These are phyloP conservation scores for Masticophis lateralis DNA, from an alignment of 2,797 vertebrate genomes.

Conservation along the genomic window DNA sequence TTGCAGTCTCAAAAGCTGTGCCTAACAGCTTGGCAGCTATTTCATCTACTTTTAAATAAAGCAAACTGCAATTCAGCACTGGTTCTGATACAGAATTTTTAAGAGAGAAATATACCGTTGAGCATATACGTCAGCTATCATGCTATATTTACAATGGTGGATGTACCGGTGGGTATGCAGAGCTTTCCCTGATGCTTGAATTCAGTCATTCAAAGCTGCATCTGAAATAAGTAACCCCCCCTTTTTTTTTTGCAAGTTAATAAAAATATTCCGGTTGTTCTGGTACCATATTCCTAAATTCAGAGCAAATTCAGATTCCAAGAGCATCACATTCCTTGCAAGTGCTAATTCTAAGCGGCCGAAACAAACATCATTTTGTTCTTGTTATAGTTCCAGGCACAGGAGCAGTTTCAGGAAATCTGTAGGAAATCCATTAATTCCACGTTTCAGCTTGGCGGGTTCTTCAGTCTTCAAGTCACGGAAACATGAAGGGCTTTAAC, in stretches of 20 bases:
- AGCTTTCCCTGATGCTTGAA: not conserved
- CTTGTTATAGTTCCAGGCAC: not conserved
- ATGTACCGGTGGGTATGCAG: not conserved
- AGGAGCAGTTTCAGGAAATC: not conserved
- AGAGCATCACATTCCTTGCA: not conserved
- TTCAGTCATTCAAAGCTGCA: constrained; percentile 36
- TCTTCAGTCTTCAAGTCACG: not conserved
- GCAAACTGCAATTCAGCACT: not conserved
- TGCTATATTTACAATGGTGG: not conserved
- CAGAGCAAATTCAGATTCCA: not conserved
- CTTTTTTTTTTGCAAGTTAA: not conserved
- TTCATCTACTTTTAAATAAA: not conserved
- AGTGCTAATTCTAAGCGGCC: not conserved
- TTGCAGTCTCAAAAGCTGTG: not conserved
- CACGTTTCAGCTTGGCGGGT: not conserved
- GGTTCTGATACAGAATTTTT: not conserved
- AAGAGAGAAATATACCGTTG: not conserved
- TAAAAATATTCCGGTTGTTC: not conserved
- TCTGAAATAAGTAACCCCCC: not conserved
- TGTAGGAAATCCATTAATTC: not conserved
- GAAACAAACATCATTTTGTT: not conserved
- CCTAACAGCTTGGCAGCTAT: not conserved
- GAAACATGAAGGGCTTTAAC: not conserved
- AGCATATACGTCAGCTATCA: too few species aligned
- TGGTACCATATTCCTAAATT: not conserved